These are phyloP conservation scores for Trisateles emortualis DNA, from an alignment of 2,888 invertebrate species.

Conservation along the genomic window DNA sequence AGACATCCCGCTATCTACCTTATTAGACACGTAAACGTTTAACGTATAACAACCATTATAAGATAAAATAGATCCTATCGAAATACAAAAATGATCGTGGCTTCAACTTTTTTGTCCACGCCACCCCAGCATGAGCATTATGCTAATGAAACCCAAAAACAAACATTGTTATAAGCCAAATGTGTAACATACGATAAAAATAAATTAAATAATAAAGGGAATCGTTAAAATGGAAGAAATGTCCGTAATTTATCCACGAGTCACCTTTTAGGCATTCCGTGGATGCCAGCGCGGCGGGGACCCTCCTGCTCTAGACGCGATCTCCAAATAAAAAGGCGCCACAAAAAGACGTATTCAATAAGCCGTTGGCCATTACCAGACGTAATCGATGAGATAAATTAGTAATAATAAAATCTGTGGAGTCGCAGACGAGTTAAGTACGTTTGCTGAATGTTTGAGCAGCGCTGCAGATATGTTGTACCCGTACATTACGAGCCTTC, in stretches of 20 bases:
- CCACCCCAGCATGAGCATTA: conserved; percentile 78
- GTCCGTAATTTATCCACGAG: conserved; percentile 86
- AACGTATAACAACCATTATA: conserved; percentile 71
- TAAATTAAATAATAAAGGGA: conserved; percentile 87
- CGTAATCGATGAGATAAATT: conserved; percentile 86
- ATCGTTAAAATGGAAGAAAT: conserved; percentile 87
- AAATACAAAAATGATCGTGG: conserved; percentile 75
- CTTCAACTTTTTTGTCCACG: conserved; percentile 67
- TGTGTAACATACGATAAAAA: conserved; percentile 86
- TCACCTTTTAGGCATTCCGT: conserved; percentile 86
- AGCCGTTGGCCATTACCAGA: conserved; percentile 82
- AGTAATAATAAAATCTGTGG: conserved; percentile 79
- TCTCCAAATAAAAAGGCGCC: conserved; percentile 84
- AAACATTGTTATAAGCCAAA: conserved; percentile 86
- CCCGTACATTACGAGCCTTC: conserved; percentile 18
- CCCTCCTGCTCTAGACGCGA: conserved; percentile 81
- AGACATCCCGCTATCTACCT: conserved; percentile 84
- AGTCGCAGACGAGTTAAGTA: conserved; percentile 49
- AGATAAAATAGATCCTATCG: conserved; percentile 74
- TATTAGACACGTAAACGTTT: conserved; percentile 75
- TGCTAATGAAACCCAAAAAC: conserved; percentile 86
- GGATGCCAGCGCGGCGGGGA: conserved; percentile 84
- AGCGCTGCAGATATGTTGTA: too few relatives aligned
- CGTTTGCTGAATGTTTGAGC: conserved; percentile 50
- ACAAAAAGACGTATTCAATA: conserved; percentile 86